Conservation (phyloP, 2,113 vertebrate species). For the Bos javanicus region DNA sequence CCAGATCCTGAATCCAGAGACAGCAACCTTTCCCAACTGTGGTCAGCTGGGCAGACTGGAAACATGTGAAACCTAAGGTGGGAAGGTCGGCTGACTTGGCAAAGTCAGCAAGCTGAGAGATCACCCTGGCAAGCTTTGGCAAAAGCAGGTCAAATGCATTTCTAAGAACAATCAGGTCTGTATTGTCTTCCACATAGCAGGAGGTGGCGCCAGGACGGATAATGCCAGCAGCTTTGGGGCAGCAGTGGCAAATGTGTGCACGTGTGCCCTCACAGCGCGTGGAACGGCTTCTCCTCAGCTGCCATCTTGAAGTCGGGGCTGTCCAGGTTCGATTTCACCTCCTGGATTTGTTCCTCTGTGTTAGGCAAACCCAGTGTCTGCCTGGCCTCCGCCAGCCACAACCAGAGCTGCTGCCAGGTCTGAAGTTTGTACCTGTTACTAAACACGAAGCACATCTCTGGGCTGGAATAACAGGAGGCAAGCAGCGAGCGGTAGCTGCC, state of each 20-base stretch:
- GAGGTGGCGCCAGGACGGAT: constrained; percentile 98
- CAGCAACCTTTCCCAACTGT: constrained; percentile 95
- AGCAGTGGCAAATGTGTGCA: constrained; percentile 95
- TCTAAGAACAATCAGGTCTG: constrained; percentile 94
- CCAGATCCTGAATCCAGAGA: constrained; percentile 96
- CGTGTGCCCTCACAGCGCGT: constrained; percentile 96
- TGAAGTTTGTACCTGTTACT: constrained; percentile 95
- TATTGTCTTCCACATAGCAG: constrained; percentile 97
- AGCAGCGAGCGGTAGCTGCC: constrained; percentile 89
- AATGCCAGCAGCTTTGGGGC: constrained; percentile 92
- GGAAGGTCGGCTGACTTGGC: constrained; percentile 89
- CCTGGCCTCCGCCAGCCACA: constrained; percentile 91
- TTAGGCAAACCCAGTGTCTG: constrained; percentile 92
- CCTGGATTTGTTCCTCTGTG: constrained; percentile 90
- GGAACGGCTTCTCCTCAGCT: constrained; percentile 91
- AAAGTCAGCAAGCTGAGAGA: constrained; percentile 91
- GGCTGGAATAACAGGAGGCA: constrained; percentile 93
- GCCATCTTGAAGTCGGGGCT: constrained; percentile 95
- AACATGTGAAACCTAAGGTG: constrained; percentile 95
- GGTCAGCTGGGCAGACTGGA: constrained; percentile 96
- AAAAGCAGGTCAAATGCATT: constrained; percentile 93
- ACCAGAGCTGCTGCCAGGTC: constrained; percentile 95
- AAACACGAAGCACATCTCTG: constrained; percentile 95
- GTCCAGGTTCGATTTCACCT: constrained; percentile 92
- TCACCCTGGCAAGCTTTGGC: constrained; percentile 95